Evolutionary conservation across 2,113 vertebrate species (phyloP), one percentile per base, ranked within the genome.

Genomic region (Leptodactylus fuscus): DNA sequence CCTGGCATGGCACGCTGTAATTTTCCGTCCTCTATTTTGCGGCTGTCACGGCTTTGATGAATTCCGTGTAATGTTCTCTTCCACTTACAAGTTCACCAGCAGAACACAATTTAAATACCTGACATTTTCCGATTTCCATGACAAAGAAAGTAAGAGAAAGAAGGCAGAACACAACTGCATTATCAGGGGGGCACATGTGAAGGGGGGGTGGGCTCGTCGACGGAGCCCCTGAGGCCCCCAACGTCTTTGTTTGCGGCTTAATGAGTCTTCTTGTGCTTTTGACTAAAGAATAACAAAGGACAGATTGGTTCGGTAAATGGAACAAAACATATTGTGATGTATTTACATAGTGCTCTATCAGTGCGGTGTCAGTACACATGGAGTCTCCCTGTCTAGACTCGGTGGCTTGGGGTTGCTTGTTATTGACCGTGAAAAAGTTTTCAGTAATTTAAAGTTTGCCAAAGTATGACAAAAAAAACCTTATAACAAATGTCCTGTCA

Each of bases 1-100:
- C 16, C 16, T 18, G 62, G 16, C 62, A 8, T 46, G 24, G 38
- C 60, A 53, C 76, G 48, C 22, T 36, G 44, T 34, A 1, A 78
- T 67, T 38, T 77, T 77, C 58, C 15, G 22, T 36, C 32, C 83
- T 69, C n/a, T 24, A 36, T 65, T 34, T 48, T 76, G 32, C 41
- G 51, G 9, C 60, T 84, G 82, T 84, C 82, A 38, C 41, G 53
- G 73, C 48, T 77, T 62, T 85, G 83, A 85, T 85, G 78, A 69
- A 78, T 67, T 84, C 13, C 15, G 41, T 84, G 51, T 62, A 48
- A 65, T 78, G 75, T 85, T 76, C 44, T 69, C 44, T 51, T 67
- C 24, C 38, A 46, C 70, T 84, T 65, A 55, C 67, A 44, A 74
- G 67, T n/a, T 51, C 65, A 22, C 74, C 71, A 38, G 20, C 74